phyloP scores from a whole-genome alignment of 2,113 vertebrate species.

The Pelecanoides urinatrix region DNA sequence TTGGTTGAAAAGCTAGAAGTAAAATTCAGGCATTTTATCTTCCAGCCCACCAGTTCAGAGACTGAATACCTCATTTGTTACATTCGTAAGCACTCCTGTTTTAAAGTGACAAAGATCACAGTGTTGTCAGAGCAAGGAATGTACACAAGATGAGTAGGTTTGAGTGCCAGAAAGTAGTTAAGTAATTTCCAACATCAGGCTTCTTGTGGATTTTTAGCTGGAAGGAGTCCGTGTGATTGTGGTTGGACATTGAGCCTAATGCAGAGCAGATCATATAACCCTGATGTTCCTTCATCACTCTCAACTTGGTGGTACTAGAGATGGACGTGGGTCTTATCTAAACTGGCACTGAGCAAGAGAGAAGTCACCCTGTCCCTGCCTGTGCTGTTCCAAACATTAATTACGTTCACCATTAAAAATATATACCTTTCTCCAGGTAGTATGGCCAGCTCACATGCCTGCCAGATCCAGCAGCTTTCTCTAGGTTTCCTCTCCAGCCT shows the following conservation, averaged over 20 bases:
- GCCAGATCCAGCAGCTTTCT: neutral
- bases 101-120: constrained; percentile 18
- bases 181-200: neutral
- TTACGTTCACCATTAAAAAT: neutral
- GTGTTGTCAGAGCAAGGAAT: neutral
- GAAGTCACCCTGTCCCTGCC: neutral
- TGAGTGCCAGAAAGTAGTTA: constrained; percentile 5
- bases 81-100: neutral
- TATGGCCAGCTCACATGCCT: neutral
- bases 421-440: neutral
- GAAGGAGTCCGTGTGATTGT: constrained; percentile 17
- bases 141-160: constrained; percentile 11
- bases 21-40: neutral
- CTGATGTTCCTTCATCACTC: neutral
- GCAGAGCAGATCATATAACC: neutral
- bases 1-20: neutral
- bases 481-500: neutral
- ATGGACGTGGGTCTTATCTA: neutral
- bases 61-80: neutral
- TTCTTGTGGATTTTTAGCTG: constrained; percentile 31
- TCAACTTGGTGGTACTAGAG: neutral
- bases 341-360: neutral
- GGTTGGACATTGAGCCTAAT: neutral
- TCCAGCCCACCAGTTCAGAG: neutral
- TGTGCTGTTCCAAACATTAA: neutral